Percentiles rank a stretch among this genome's conserved stretches.
phyloP scores from a whole-genome alignment of 2,113 vertebrate species.

The Grammomys dolichurus region DNA sequence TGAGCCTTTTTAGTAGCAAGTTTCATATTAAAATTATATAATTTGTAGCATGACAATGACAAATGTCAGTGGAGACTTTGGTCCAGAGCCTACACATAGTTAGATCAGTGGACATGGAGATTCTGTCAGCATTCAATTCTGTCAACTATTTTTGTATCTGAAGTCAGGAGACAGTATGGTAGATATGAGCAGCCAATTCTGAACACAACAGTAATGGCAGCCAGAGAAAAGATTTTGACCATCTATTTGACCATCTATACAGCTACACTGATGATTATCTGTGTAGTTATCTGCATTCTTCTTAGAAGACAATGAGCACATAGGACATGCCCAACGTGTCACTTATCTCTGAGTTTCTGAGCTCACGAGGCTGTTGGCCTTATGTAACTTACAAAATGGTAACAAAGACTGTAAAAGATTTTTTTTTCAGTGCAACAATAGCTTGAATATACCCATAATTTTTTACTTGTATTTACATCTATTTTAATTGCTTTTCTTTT shows the following conservation, averaged over 20 bases:
- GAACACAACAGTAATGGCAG: background rate
- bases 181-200: background rate
- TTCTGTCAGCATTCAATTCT: background rate
- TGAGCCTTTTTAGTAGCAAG: background rate
- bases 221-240: background rate
- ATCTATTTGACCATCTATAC: background rate
- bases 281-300: background rate
- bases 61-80: background rate
- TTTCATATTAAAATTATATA: background rate
- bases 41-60: background rate
- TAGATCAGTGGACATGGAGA: background rate
- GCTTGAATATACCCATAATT: background rate
- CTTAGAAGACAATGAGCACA: background rate
- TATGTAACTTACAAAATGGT: background rate
- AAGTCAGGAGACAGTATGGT: background rate
- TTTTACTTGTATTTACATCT: background rate
- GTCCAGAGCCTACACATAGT: background rate
- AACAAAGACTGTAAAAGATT: slow-evolving; percentile 5
- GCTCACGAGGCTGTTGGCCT: background rate
- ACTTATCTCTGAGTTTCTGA: background rate
- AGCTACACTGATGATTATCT: background rate
- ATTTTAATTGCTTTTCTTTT: slow-evolving; percentile 54
- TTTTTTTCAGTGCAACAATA: background rate
- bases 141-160: background rate
- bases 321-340: background rate